Evolutionary conservation across 2,113 vertebrate species (phyloP), one percentile per base, ranked within the genome.

Genomic region (Pholis gunnellus): DNA sequence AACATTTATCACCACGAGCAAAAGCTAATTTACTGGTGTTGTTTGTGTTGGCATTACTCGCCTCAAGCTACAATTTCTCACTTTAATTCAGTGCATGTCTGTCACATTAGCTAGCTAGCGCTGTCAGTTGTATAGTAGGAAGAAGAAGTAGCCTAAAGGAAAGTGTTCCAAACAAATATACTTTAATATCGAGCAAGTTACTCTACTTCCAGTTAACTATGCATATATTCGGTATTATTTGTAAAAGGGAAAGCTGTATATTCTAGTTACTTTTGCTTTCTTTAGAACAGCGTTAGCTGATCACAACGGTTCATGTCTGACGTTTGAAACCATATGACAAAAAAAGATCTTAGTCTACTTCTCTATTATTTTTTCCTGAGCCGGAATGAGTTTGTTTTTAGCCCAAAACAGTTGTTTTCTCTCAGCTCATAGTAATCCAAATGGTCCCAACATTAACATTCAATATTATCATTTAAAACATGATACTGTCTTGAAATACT

Each of bases 371-470:
- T 36, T 25, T 61, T 36, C 8, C 14, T 11, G 5, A 63, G 29
- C 13, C 9, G 5, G 36, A 7, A 25, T 52, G 13, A 9, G 31
- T 15, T 71, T 71, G 8, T 52, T 13, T 75, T 42, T 20, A 42
- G 36, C 25, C n/a, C 15, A 7, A 36, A 40, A 22, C 3, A 25
- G 27, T 50, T 72, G 27, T 76, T 72, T 73, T 25, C 29, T 76
- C 27, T 79, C 9, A 20, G 31, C 27, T 54, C 34, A 34, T 48
- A 60, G 13, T 60, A 60, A 44, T 77, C 54, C 29, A 78, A 57
- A 59, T 42, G 29, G 29, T 11, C 20, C 61, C 67, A 74, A 67
- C 0, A 1, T 25, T 9, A 9, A 14, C 48, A 70, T 52, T 59
- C 44, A 52, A 59, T 68, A 11, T 36, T 36, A 57, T 40, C 42